Evolutionary conservation across 1,140 invertebrate species (phyloP).

Genomic region (Neodiprion virginianus): DNA sequence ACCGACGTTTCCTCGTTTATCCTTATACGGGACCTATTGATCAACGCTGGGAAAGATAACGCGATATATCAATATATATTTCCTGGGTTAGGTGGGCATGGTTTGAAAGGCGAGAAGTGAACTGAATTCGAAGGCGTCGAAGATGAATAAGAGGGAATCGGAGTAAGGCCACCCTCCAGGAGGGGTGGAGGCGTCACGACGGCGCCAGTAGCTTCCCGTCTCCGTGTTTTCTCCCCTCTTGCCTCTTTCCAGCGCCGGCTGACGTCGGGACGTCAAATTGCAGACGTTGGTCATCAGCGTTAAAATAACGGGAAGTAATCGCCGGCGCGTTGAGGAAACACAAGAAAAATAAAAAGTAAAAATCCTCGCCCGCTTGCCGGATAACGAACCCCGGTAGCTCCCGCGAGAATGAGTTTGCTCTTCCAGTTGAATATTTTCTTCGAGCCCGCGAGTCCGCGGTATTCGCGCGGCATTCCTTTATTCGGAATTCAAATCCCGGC

Average conservation of each 20-base stretch:
- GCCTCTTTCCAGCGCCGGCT: neutral
- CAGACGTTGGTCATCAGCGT: conserved; percentile 2
- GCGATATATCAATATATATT: conserved; percentile 17
- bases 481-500: too few species aligned
- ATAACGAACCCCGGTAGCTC: neutral
- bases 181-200: conserved; percentile 14
- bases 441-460: too few species aligned
- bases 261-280: neutral
- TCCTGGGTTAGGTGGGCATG: neutral
- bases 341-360: conserved; percentile 12
- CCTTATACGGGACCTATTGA: conserved; percentile 9
- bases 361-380: neutral
- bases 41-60: neutral
- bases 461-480: too few species aligned
- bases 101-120: neutral
- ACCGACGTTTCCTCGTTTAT: neutral
- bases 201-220: conserved; percentile 12
- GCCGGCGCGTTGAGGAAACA: neutral
- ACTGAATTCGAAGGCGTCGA: conserved; percentile 35
- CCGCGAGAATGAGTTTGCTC: neutral
- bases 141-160: conserved; percentile 41
- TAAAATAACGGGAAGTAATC: conserved; percentile 16
- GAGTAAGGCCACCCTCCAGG: conserved; percentile 10
- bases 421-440: neutral
- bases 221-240: neutral